phyloP scores from a whole-genome alignment of 2,888 invertebrate species.

The Chrysina gloriosa region DNA sequence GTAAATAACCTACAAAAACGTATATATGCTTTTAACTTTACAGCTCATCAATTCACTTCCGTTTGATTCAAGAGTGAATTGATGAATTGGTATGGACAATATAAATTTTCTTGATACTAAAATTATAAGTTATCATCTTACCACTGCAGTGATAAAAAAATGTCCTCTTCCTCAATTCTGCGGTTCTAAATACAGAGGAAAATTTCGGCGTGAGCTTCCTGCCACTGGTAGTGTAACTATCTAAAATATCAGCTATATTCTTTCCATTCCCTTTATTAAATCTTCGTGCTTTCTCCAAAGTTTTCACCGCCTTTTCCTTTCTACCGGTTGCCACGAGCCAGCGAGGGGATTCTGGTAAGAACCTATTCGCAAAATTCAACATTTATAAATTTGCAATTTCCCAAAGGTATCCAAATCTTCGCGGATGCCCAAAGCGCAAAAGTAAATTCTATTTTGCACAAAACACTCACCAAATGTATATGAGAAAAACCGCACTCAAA shows the following conservation, averaged over 20 bases:
- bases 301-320: conserved; percentile 66
- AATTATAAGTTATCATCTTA: conserved; percentile 57
- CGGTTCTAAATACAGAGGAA: conserved; percentile 65
- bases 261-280: conserved; percentile 51
- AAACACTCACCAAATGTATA: conserved; percentile 66
- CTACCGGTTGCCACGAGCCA: conserved; percentile 72
- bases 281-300: conserved; percentile 59
- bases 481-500: conserved; percentile 67
- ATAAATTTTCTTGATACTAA: not conserved
- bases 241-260: conserved; percentile 44
- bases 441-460: too few species aligned
- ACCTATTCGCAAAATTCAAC: conserved; percentile 55
- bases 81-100: too few species aligned
- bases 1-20: conserved; percentile 66
- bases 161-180: conserved; percentile 68
- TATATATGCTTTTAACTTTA: too few species aligned
- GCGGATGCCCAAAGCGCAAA: too few species aligned
- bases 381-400: not conserved
- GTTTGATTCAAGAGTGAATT: too few species aligned
- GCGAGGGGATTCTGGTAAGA: conserved; percentile 72
- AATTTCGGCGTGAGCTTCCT: conserved; percentile 59
- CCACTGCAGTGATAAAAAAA: conserved; percentile 69
- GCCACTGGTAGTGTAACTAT: conserved; percentile 57
- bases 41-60: too few species aligned
- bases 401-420: too few species aligned